Base-by-base conservation (phyloP, 1,140 invertebrate species). In the Temnothorax curvispinosus region DNA sequence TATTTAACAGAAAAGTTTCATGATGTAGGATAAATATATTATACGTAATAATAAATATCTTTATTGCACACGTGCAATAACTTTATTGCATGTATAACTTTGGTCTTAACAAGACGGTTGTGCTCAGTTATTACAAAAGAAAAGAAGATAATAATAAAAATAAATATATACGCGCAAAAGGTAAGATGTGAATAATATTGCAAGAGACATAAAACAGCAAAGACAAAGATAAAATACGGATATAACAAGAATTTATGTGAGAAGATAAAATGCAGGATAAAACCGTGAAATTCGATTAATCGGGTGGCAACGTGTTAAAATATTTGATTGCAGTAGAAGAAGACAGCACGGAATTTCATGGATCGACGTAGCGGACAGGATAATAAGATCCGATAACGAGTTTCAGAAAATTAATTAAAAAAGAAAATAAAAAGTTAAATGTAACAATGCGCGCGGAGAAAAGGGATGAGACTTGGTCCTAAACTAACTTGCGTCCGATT, bases 391-490 rank as follows among this genome's bases (percentile, higher is more conserved):
- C 9, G 18, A 1, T 65, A 65, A 65, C 62, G 18, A 41, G 62
- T 65, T 41, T 65, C 7, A 65, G 60, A 7, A 35, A 35, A 62
- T 62, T 62, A 27, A 52, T 80, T n/a, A n/a, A 47, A 71, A 80
- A 32, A 56, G 32, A 71, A 21, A 18, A 44, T 44, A 47, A 77
- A 38, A n/a, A 38, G n/a, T 21, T 80, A 35, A 67, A 38, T 13
- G 21, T 21, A 41, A 54, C 15, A 18, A 54, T 6, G 7, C 9
- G n/a, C n/a, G 27, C 27, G 27, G 8, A 4, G 5, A 38, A 18
- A 80, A 41, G 21, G 5, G 56, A 7, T 21, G 0, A 15, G 2
- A 6, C 13, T 6, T n/a, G n/a, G 11, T 27, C 13, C n/a, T 9
- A 44, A 9, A 38, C 11, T 9, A 47, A 8, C 7, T 71, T 54